These are phyloP conservation scores for Decapterus maruadsi DNA, from an alignment of 2,797 vertebrate genomes.

Conservation along the genomic window DNA sequence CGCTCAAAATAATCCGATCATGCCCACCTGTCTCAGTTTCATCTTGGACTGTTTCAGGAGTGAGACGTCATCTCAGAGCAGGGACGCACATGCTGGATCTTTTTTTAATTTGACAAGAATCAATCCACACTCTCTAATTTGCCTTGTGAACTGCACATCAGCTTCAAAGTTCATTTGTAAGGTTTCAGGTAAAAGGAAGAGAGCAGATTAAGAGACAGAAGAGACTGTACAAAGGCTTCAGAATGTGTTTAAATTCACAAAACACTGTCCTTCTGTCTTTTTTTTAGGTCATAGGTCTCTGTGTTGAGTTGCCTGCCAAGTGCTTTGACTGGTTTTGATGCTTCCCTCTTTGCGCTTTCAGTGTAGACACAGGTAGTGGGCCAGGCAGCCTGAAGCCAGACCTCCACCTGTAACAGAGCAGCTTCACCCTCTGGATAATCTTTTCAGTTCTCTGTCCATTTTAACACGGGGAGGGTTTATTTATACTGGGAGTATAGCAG, in stretches of 20 bases:
- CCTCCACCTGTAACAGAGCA: slow-evolving; percentile 20
- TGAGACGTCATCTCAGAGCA: neutral
- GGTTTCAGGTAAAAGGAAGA: slow-evolving; percentile 2
- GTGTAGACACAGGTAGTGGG: neutral
- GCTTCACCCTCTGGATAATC: slow-evolving; percentile 15
- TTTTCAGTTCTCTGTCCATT: slow-evolving; percentile 21
- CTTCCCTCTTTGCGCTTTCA: neutral
- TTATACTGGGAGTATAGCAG: slow-evolving; percentile 52
- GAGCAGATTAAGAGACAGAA: neutral
- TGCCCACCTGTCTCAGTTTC: neutral
- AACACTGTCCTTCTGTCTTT: neutral
- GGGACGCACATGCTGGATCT: slow-evolving; percentile 4
- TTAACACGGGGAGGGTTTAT: slow-evolving; percentile 52
- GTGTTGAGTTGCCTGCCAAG: neutral
- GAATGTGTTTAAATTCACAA: neutral
- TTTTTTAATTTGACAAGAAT: neutral
- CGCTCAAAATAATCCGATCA: slow-evolving; percentile 21
- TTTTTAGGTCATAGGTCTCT: neutral
- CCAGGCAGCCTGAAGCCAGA: neutral
- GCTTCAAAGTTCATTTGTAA: neutral
- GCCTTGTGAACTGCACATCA: slow-evolving; percentile 4
- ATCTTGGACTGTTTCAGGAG: slow-evolving; percentile 7
- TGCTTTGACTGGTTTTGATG: slow-evolving; percentile 16
- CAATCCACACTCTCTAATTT: neutral
- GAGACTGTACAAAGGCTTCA: neutral